phyloP scores from a whole-genome alignment of 2,797 vertebrate genomes.

The Ctenosaura bakeri region DNA sequence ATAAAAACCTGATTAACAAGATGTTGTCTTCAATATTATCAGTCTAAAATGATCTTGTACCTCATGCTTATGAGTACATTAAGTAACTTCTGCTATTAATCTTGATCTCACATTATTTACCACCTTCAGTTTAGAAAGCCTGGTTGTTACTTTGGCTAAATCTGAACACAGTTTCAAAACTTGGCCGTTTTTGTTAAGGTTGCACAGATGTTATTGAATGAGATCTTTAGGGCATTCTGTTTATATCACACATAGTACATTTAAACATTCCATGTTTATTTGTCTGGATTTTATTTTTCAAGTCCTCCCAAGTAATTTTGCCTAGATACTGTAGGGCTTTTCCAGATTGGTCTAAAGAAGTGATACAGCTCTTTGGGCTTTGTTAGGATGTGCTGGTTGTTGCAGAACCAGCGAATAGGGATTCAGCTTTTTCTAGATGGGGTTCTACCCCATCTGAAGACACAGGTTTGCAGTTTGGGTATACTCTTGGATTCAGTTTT shows the following conservation, averaged over 20 bases:
- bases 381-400: too few relatives aligned
- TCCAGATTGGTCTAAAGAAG: too few relatives aligned
- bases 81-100: constrained; percentile 89
- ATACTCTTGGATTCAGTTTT: too few relatives aligned
- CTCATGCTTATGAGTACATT: constrained; percentile 81
- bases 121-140: constrained; percentile 75
- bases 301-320: neutral
- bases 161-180: constrained; percentile 66
- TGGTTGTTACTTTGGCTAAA: constrained; percentile 71
- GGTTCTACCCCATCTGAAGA: too few relatives aligned
- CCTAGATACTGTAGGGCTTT: neutral
- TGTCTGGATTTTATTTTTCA: neutral
- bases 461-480: too few relatives aligned
- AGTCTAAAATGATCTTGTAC: constrained; percentile 84
- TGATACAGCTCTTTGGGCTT: too few relatives aligned
- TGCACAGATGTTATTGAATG: constrained; percentile 55
- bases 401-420: too few relatives aligned
- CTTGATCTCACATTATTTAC: constrained; percentile 89
- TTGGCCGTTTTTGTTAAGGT: constrained; percentile 60
- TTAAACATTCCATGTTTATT: neutral
- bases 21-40: constrained; percentile 88
- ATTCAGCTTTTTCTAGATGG: too few relatives aligned
- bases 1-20: constrained; percentile 87
- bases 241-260: neutral
- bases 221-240: constrained; percentile 36